Evolutionary conservation across 2,888 invertebrate genomes (phyloP).

Genomic region (Bedellia somnulentella): DNA sequence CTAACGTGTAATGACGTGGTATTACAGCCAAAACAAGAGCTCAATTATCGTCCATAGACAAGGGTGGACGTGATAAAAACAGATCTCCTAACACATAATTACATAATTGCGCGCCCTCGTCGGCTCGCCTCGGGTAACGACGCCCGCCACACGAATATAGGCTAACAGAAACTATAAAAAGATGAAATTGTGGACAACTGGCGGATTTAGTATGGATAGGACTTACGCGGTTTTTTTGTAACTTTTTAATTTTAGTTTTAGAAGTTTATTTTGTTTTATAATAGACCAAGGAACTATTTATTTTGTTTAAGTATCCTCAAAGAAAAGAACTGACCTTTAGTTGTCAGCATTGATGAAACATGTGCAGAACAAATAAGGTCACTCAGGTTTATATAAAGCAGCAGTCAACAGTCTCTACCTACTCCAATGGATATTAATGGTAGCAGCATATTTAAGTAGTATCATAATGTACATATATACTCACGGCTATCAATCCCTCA

Average conservation of each 20-base stretch:
- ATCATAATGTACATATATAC: too few relatives aligned
- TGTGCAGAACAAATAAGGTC: too few relatives aligned
- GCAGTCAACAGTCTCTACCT: too few relatives aligned
- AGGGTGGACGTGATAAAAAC: slow-evolving; percentile 62
- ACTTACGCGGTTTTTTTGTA: background rate
- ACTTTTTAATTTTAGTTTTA: background rate
- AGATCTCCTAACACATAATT: slow-evolving; percentile 60
- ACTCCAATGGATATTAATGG: too few relatives aligned
- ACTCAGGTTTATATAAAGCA: too few relatives aligned
- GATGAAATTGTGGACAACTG: slow-evolving; percentile 19
- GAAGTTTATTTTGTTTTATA: too few relatives aligned
- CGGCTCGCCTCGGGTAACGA: slow-evolving; percentile 40
- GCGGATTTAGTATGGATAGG: slow-evolving; percentile 15
- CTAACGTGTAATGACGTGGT: slow-evolving; percentile 25
- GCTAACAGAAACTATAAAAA: slow-evolving; percentile 38
- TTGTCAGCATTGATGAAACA: too few relatives aligned
- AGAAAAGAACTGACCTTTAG: too few relatives aligned
- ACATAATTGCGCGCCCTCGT: slow-evolving; percentile 51
- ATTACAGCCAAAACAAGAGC: slow-evolving; percentile 49
- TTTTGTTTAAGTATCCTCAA: too few relatives aligned
- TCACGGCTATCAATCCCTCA: too few relatives aligned
- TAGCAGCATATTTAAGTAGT: too few relatives aligned
- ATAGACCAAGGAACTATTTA: too few relatives aligned
- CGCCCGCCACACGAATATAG: slow-evolving; percentile 52
- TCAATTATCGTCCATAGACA: slow-evolving; percentile 56